Evolutionary conservation across 2,888 invertebrate genomes (phyloP).

Genomic region (Nipponacmea schrenckii): DNA sequence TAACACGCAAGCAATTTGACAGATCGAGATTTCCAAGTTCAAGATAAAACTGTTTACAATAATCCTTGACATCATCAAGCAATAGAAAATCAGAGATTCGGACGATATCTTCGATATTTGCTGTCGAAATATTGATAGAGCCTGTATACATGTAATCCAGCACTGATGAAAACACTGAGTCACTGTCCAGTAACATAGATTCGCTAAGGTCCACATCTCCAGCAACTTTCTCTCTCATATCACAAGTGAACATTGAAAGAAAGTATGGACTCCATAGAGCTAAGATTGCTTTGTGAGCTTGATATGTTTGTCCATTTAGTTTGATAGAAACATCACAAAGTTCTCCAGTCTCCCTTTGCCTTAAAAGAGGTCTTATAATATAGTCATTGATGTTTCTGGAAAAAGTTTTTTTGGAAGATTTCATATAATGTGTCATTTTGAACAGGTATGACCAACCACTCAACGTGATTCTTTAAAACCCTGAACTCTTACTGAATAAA

Average conservation of each 20-base stretch:
- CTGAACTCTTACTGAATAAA: neutral
- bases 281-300: conserved; percentile 59
- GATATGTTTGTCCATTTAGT: conserved; percentile 50
- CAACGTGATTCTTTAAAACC: no score
- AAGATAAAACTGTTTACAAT: conserved; percentile 60
- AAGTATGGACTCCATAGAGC: conserved; percentile 64
- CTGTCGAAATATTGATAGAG: conserved; percentile 49
- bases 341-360: conserved; percentile 61
- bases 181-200: conserved; percentile 56
- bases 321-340: conserved; percentile 59
- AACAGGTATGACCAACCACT: no score
- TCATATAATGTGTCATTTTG: conserved; percentile 59
- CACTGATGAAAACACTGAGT: conserved; percentile 55
- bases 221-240: conserved; percentile 59
- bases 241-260: conserved; percentile 64
- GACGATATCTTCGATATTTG: conserved; percentile 59
- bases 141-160: conserved; percentile 64
- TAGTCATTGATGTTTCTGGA: conserved; percentile 53
- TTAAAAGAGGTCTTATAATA: conserved; percentile 54
- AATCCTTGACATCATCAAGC: conserved; percentile 63
- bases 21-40: conserved; percentile 62
- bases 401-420: conserved; percentile 57
- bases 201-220: conserved; percentile 58
- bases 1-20: conserved; percentile 55
- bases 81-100: conserved; percentile 62